Percentiles rank a stretch among this genome's conserved stretches.
These are phyloP conservation scores for Cairina moschata DNA, from an alignment of 2,113 vertebrate genomes.

Conservation along the genomic window DNA sequence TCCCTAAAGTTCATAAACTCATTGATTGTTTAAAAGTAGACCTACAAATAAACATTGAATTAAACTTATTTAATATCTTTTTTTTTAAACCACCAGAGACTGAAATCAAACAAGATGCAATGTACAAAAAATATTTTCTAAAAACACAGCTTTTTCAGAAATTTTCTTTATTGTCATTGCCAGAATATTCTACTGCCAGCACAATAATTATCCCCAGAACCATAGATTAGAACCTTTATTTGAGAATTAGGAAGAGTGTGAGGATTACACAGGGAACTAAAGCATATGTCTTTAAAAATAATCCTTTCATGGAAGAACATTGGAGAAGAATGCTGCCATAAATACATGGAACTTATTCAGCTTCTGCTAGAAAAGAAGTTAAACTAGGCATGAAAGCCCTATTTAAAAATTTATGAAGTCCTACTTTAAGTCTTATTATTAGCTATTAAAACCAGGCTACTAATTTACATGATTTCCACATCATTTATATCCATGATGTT, in stretches of 20 bases:
- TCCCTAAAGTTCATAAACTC: neutral
- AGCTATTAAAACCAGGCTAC: neutral
- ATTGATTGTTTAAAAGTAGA: neutral
- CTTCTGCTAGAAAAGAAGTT: neutral
- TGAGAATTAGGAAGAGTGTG: neutral
- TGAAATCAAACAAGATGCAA: neutral
- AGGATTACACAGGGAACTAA: neutral
- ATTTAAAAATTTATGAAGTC: conserved; percentile 15
- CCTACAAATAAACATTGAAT: neutral
- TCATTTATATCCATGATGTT: neutral
- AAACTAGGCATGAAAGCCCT: conserved; percentile 7
- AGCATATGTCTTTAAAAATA: conserved; percentile 5
- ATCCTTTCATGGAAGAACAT: neutral
- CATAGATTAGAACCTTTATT: neutral
- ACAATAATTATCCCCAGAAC: neutral
- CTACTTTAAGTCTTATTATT: conserved; percentile 22
- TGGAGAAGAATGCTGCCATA: neutral
- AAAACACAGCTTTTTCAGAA: neutral
- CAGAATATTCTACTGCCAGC: neutral
- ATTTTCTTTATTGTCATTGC: neutral
- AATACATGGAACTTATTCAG: neutral
- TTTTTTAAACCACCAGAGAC: neutral
- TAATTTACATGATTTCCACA: neutral
- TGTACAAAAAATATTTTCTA: neutral
- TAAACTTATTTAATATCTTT: neutral